Percentiles rank a stretch among this genome's conserved stretches.
These are phyloP conservation scores for Meloidogyne hapla DNA, from an alignment of 1,140 invertebrate species.

Conservation along the genomic window DNA sequence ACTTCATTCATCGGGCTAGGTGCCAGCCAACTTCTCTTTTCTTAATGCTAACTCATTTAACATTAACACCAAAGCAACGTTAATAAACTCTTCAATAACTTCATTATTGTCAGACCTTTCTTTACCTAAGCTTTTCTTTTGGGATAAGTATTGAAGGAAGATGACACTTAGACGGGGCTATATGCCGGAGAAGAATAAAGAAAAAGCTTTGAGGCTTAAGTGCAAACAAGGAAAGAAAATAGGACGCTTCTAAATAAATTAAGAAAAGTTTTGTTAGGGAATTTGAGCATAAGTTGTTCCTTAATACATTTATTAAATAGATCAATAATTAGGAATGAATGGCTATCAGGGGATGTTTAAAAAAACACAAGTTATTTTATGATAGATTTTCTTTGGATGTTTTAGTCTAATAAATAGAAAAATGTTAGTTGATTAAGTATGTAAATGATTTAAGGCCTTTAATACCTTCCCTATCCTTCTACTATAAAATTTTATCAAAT, in stretches of 20 bases:
- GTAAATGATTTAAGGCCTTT: too few relatives aligned
- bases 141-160: background rate
- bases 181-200: background rate
- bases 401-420: too few relatives aligned
- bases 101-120: background rate
- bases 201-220: background rate
- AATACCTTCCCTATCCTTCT: too few relatives aligned
- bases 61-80: background rate
- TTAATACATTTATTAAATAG: background rate
- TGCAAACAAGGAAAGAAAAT: background rate
- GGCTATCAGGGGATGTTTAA: background rate
- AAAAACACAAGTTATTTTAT: background rate
- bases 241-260: background rate
- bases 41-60: background rate
- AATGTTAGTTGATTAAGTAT: too few relatives aligned
- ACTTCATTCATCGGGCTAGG: background rate
- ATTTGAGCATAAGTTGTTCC: background rate
- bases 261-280: background rate
- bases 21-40: background rate
- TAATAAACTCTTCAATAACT: slow-evolving; percentile 3
- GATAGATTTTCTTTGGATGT: background rate
- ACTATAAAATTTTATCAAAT: too few relatives aligned
- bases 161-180: background rate
- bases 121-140: background rate
- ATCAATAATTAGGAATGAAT: background rate